Conservation (phyloP, 1,140 invertebrate species). For the Arctopsyche grandis region DNA sequence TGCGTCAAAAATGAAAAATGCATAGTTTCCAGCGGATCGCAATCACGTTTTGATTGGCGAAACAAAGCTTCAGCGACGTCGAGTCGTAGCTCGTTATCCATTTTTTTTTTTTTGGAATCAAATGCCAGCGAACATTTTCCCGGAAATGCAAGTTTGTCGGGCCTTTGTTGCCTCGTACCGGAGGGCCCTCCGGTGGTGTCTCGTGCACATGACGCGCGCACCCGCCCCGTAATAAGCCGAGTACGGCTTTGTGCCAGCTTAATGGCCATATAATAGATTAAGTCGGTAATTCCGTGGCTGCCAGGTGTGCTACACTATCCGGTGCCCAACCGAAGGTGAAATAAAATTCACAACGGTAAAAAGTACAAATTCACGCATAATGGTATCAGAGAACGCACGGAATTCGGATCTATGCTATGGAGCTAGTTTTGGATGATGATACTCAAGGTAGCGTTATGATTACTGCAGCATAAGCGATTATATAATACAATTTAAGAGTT, state of each 20-base stretch:
- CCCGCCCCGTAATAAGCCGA: slow-evolving; percentile 19
- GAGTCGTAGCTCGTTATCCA: not conserved
- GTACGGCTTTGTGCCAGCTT: slow-evolving; percentile 46
- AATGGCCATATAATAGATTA: slow-evolving; percentile 51
- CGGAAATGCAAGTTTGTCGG: not conserved
- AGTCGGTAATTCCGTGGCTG: slow-evolving; percentile 6
- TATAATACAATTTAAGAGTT: too few relatives aligned
- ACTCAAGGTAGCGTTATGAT: too few relatives aligned
- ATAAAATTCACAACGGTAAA: too few relatives aligned
- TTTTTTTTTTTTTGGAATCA: slow-evolving; percentile 2
- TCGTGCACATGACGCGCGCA: slow-evolving; percentile 47
- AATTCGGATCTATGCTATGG: too few relatives aligned
- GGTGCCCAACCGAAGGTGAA: not conserved
- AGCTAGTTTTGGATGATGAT: too few relatives aligned
- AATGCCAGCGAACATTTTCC: not conserved
- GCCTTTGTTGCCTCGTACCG: slow-evolving; percentile 49
- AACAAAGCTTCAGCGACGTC: not conserved
- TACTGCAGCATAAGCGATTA: too few relatives aligned
- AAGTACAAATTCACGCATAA: too few relatives aligned
- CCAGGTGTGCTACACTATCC: slow-evolving; percentile 13
- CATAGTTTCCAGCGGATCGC: not conserved
- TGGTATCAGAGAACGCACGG: too few relatives aligned
- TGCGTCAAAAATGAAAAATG: too few relatives aligned
- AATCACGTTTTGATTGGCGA: not conserved
- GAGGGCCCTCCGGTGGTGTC: slow-evolving; percentile 23